Base-by-base conservation (phyloP, 2,888 invertebrate genomes). In the Drosophila helvetica region DNA sequence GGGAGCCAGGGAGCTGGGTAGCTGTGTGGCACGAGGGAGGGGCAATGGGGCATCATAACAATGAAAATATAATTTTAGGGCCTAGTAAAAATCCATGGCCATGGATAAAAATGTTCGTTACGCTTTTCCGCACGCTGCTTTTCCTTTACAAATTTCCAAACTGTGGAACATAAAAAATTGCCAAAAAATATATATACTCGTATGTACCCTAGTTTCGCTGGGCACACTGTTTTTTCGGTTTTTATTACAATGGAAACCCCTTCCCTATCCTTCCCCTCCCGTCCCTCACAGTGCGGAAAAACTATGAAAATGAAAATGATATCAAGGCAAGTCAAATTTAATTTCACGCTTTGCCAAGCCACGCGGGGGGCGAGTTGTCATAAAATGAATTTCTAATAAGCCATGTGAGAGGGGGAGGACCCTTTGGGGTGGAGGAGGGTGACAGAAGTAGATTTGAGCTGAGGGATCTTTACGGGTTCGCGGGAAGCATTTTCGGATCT, bases 31-130 rank as follows among this genome's bases (percentile, higher is more conserved):
- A 22, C 22, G 22, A 22, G 5, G 22, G 0, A 0, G 5, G 2
- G n/a, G 7, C n/a, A n/a, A 2, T 6, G 15, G 15, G 15, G 38
- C 15, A 15, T 1, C 57, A 76, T 77, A 86, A 74, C 83, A 83
- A 83, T 86, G 78, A 83, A 85, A 79, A 77, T 87, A 81, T 78
- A 86, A 78, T 83, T 87, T 83, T 76, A 83, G 74, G 81, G 76
- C 75, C 77, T 70, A 78, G 75, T 86, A 83, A 83, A 85, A 86
- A 83, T 87, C 87, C 77, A 75, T 81, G 67, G 67, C 66, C 63
- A 72, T 75, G 75, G 75, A 73, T 81, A 80, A 74, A 64, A 77
- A 55, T 70, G 75, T 80, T 79, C 71, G 84, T 79, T 79, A 70
- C 81, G 78, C 80, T 77, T 68, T 77, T 68, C 65, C 42, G 38